phyloP scores from a whole-genome alignment of 2,888 invertebrate genomes.

The Clivina fossor region DNA sequence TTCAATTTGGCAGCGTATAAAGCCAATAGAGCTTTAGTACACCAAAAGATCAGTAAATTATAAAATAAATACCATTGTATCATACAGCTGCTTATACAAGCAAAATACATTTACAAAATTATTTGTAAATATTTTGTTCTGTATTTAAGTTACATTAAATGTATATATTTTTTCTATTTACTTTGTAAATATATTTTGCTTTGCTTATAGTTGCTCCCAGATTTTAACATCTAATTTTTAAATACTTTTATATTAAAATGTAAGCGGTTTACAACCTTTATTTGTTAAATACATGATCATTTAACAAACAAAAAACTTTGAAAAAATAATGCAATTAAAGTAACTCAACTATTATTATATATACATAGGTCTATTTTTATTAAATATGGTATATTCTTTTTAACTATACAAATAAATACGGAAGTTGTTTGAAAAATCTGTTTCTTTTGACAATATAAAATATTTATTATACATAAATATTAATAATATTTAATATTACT shows the following conservation, averaged over 20 bases:
- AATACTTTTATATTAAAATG: conserved; percentile 6
- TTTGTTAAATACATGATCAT: background rate
- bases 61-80: conserved; percentile 10
- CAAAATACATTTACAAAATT: conserved; percentile 21
- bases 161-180: too few relatives aligned
- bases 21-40: conserved; percentile 14
- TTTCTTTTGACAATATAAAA: too few relatives aligned
- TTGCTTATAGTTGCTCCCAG: conserved; percentile 30
- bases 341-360: conserved; percentile 16
- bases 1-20: conserved; percentile 18
- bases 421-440: too few relatives aligned
- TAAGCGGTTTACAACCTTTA: conserved; percentile 24
- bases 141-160: conserved; percentile 18
- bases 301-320: background rate
- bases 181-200: conserved; percentile 24
- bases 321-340: background rate
- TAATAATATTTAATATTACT: too few relatives aligned
- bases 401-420: conserved; percentile 30
- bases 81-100: conserved; percentile 25
- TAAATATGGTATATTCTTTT: conserved; percentile 29
- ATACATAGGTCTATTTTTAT: conserved; percentile 26
- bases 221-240: conserved; percentile 28
- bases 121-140: conserved; percentile 9
- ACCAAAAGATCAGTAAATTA: conserved; percentile 12
- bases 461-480: too few relatives aligned